Conservation (phyloP, 2,113 vertebrate genomes). For the Tragelaphus buxtoni region DNA sequence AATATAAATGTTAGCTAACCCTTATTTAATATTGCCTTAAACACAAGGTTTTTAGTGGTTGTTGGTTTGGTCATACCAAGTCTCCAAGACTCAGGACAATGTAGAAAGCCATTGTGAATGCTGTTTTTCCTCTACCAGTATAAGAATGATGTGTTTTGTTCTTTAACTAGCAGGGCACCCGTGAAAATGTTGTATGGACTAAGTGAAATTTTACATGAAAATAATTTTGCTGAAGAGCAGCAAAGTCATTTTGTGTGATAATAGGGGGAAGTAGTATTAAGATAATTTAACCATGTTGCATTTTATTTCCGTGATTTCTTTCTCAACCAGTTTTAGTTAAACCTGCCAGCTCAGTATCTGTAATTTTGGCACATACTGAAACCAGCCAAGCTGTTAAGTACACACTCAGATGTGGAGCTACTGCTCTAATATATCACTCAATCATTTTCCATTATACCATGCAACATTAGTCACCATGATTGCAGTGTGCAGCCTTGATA, state of each 20-base stretch:
- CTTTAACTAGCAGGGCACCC: not conserved
- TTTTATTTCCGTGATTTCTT: conserved; percentile 36
- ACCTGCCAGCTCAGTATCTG: conserved; percentile 28
- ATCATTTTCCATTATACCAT: conserved; percentile 42
- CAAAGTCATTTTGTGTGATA: conserved; percentile 10
- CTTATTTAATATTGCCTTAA: not conserved
- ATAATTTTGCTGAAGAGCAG: conserved; percentile 26
- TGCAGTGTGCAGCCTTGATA: conserved; percentile 31
- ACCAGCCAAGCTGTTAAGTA: conserved; percentile 39
- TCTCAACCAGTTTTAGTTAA: conserved; percentile 55
- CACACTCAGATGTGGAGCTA: conserved; percentile 24
- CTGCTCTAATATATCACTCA: conserved; percentile 35
- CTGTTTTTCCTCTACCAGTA: not conserved
- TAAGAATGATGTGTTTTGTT: not conserved
- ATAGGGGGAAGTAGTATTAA: not conserved
- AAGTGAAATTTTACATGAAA: not conserved
- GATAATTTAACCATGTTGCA: not conserved
- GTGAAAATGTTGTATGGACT: not conserved
- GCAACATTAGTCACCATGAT: conserved; percentile 51
- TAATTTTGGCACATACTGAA: conserved; percentile 52
- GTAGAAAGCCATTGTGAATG: not conserved
- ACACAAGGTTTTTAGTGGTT: not conserved
- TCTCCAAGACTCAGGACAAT: no score
- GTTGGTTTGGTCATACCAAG: not conserved
- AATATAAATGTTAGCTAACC: not conserved